Percentiles rank a stretch among this genome's conserved stretches.
Conservation (phyloP, 2,888 invertebrate species). For the Bhutanitis thaidina region DNA sequence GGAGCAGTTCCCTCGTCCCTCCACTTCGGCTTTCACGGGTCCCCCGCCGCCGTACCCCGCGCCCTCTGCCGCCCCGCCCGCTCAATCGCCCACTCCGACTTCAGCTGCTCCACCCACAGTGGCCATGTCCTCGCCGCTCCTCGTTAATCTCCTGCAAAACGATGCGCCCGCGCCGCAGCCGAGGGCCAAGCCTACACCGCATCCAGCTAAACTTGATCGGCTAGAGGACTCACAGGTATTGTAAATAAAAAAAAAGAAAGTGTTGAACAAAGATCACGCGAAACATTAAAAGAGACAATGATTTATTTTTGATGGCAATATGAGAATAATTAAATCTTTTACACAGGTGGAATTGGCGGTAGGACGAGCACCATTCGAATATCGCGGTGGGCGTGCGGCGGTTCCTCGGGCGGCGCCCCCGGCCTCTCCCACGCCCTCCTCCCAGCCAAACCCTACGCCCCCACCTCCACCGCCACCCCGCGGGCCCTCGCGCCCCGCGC, state of each 20-base stretch:
- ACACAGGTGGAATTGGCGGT: conserved; percentile 65
- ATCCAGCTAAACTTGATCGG: conserved; percentile 61
- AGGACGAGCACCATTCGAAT: conserved; percentile 63
- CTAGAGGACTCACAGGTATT: conserved; percentile 63
- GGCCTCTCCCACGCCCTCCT: conserved; percentile 23
- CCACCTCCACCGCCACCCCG: conserved; percentile 36
- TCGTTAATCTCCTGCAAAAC: conserved; percentile 95
- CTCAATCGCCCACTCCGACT: conserved; percentile 30
- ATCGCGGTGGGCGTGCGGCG: conserved; percentile 45
- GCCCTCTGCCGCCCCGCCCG: conserved; percentile 30
- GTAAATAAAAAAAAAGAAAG: no score
- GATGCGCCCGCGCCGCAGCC: conserved; percentile 80
- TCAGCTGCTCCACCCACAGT: conserved; percentile 71
- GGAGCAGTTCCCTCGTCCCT: conserved; percentile 45
- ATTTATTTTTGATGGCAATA: no score
- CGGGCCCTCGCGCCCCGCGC: conserved; percentile 28
- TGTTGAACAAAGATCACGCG: no score
- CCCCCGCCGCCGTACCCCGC: conserved; percentile 45
- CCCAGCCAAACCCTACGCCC: conserved; percentile 34
- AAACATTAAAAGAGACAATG: no score
- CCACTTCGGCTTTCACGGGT: conserved; percentile 58
- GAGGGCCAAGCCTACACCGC: conserved; percentile 48
- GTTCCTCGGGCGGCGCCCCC: conserved; percentile 30
- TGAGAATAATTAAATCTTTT: no score
- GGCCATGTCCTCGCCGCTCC: conserved; percentile 91